These are phyloP conservation scores for Pseudorhombus dupliciocellatus DNA, from an alignment of 2,113 vertebrate species.

Conservation along the genomic window DNA sequence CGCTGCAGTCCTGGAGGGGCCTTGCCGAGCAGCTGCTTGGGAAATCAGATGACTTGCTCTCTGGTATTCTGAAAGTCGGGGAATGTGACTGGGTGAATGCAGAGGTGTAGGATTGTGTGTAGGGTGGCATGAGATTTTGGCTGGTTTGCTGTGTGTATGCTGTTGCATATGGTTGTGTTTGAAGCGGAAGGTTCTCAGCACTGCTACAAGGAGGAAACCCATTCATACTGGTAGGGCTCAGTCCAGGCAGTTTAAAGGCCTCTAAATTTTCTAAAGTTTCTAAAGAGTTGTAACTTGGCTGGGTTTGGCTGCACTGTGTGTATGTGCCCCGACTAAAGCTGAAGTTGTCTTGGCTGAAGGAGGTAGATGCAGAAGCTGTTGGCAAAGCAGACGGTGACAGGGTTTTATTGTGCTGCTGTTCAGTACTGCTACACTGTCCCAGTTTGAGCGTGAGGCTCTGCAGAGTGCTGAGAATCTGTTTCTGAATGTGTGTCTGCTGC, in stretches of 20 bases:
- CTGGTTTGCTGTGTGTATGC: conserved; percentile 68
- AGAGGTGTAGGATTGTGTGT: conserved; percentile 60
- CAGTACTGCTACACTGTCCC: conserved; percentile 55
- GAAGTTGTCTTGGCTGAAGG: conserved; percentile 67
- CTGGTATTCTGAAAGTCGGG: conserved; percentile 62
- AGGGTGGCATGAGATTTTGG: conserved; percentile 63
- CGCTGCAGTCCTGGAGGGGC: conserved; percentile 66
- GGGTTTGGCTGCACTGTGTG: conserved; percentile 72
- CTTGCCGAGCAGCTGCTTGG: conserved; percentile 57
- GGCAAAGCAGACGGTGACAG: conserved; percentile 65
- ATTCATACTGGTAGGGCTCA: conserved; percentile 72
- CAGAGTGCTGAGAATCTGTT: conserved; percentile 84
- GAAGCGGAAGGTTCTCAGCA: conserved; percentile 64
- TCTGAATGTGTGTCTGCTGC: conserved; percentile 87
- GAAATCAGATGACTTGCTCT: conserved; percentile 67
- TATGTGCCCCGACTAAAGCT: conserved; percentile 78
- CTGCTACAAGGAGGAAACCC: conserved; percentile 76
- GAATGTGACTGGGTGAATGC: conserved; percentile 66
- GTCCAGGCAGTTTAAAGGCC: conserved; percentile 74
- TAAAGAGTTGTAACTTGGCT: conserved; percentile 69
- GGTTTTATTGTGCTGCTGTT: conserved; percentile 61
- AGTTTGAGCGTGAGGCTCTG: conserved; percentile 80
- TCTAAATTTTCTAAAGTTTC: conserved; percentile 73
- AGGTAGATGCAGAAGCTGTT: conserved; percentile 57
- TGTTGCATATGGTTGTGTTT: conserved; percentile 59